These are phyloP conservation scores for Crotalus viridis DNA, from an alignment of 2,113 vertebrate species.

Conservation along the genomic window DNA sequence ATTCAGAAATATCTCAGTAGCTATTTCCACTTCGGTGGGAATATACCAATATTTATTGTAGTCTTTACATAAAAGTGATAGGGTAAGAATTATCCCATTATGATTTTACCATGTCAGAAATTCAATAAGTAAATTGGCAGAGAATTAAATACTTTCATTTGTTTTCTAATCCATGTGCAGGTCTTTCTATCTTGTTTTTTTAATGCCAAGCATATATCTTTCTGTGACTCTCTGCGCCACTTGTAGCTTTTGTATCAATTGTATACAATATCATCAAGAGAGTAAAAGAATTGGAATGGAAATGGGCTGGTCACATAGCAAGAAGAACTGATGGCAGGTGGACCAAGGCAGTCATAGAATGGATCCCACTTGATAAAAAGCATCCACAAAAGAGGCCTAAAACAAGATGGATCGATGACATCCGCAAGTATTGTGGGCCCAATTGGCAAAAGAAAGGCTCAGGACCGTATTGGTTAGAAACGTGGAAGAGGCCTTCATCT, in stretches of 20 bases:
- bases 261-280: too few relatives aligned
- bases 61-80: neutral
- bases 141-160: neutral
- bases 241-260: too few relatives aligned
- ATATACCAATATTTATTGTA: neutral
- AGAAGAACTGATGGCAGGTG: too few relatives aligned
- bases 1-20: neutral
- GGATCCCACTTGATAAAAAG: neutral
- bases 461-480: neutral
- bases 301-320: too few relatives aligned
- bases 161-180: too few relatives aligned
- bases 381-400: neutral
- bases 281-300: too few relatives aligned
- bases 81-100: neutral
- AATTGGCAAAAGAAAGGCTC: neutral
- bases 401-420: neutral
- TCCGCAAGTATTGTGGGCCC: neutral
- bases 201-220: neutral
- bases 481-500: neutral
- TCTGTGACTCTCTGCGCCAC: neutral
- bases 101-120: neutral
- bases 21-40: too few relatives aligned
- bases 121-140: neutral
- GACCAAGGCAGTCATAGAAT: neutral
- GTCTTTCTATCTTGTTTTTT: neutral